Conservation (phyloP, 2,888 invertebrate species). For the Epirrita christyi region DNA sequence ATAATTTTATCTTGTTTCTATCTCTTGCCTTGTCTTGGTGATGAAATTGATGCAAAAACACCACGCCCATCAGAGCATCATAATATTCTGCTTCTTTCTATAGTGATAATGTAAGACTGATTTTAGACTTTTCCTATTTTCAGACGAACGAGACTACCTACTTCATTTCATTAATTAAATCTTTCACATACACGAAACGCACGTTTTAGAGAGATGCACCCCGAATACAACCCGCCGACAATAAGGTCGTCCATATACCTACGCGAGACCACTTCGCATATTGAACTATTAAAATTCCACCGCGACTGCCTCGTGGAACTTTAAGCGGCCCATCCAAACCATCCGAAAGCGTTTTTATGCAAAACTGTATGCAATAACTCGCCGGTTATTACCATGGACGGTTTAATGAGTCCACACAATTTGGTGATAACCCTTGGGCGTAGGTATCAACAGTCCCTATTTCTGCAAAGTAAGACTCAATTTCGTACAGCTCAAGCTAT, state of each 20-base stretch:
- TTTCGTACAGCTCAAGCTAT: conserved; percentile 5
- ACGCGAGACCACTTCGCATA: conserved; percentile 49
- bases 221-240: conserved; percentile 19
- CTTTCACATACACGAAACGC: no score
- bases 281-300: conserved; percentile 71
- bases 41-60: no score
- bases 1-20: background rate
- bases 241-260: conserved; percentile 46
- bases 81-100: no score
- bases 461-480: conserved; percentile 10
- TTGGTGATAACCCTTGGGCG: conserved; percentile 35
- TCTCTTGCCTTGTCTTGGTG: background rate
- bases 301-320: conserved; percentile 26
- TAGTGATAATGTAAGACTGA: no score
- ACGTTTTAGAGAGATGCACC: conserved; percentile 11
- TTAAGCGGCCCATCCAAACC: conserved; percentile 33
- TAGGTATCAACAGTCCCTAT: background rate
- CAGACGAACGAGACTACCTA: no score
- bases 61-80: no score
- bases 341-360: conserved; percentile 63
- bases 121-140: no score
- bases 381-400: conserved; percentile 51
- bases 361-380: conserved; percentile 70
- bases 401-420: conserved; percentile 60
- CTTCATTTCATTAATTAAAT: no score